phyloP scores from a whole-genome alignment of 2,113 vertebrate species.

The Alethe diademata region DNA sequence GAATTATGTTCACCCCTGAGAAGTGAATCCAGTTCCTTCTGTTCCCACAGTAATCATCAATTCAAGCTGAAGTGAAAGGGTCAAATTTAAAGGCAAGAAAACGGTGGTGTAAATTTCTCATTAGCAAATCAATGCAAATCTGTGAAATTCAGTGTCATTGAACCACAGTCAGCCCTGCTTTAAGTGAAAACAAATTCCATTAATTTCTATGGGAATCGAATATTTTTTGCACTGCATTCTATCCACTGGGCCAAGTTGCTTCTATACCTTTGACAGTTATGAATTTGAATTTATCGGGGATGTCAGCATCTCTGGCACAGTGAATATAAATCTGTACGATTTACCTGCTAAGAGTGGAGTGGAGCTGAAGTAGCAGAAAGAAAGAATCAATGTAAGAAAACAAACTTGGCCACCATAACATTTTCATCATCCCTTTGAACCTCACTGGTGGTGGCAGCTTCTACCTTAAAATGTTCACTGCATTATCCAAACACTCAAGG shows the following conservation, averaged over 20 bases:
- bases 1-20: conserved; percentile 44
- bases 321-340: neutral
- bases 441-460: neutral
- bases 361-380: neutral
- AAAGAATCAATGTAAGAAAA: neutral
- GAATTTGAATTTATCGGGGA: neutral
- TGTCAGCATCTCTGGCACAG: neutral
- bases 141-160: conserved; percentile 36
- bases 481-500: neutral
- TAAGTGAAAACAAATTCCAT: neutral
- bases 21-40: conserved; percentile 33
- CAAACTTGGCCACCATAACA: neutral
- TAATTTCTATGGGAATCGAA: neutral
- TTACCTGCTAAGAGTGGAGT: neutral
- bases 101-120: conserved; percentile 30
- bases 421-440: neutral
- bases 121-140: conserved; percentile 38
- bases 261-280: neutral
- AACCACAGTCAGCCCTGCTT: neutral
- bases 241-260: neutral
- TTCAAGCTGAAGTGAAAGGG: conserved; percentile 46
- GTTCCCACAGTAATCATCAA: conserved; percentile 49
- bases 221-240: neutral
- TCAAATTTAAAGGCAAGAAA: conserved; percentile 47
- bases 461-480: neutral